Evolutionary conservation across 2,888 invertebrate genomes (phyloP).

Genomic region (Xestia rhomboidea): DNA sequence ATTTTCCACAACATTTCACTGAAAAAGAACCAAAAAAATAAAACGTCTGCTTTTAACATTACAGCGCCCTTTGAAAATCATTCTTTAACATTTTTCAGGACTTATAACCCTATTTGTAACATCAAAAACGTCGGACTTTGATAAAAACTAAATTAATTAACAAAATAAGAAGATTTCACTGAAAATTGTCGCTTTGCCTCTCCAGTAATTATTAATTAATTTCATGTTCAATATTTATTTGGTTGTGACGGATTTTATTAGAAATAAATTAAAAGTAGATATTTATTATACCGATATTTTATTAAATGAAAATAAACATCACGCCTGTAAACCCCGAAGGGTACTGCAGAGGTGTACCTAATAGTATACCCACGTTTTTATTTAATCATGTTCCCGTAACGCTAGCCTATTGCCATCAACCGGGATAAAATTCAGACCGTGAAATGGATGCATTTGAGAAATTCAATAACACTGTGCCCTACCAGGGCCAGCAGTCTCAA

Average conservation of each 20-base stretch:
- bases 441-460: too few species aligned
- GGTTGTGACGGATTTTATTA: background rate
- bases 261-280: background rate
- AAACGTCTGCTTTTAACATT: conserved; percentile 1
- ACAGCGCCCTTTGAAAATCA: conserved; percentile 38
- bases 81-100: background rate
- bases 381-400: too few species aligned
- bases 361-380: too few species aligned
- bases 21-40: background rate
- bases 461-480: too few species aligned
- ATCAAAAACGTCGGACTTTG: conserved; percentile 23
- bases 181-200: background rate
- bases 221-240: conserved; percentile 13
- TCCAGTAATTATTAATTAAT: conserved; percentile 16
- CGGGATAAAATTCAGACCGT: too few species aligned
- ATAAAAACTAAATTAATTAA: conserved; percentile 26
- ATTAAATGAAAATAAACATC: background rate
- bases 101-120: conserved; percentile 6
- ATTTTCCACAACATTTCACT: background rate
- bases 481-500: too few species aligned
- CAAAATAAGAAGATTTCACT: conserved; percentile 12
- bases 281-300: too few species aligned
- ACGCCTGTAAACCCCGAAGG: background rate
- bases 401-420: background rate
- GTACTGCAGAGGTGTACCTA: too few species aligned